phyloP scores from a whole-genome alignment of 2,113 vertebrate genomes.

The Sitta europaea region DNA sequence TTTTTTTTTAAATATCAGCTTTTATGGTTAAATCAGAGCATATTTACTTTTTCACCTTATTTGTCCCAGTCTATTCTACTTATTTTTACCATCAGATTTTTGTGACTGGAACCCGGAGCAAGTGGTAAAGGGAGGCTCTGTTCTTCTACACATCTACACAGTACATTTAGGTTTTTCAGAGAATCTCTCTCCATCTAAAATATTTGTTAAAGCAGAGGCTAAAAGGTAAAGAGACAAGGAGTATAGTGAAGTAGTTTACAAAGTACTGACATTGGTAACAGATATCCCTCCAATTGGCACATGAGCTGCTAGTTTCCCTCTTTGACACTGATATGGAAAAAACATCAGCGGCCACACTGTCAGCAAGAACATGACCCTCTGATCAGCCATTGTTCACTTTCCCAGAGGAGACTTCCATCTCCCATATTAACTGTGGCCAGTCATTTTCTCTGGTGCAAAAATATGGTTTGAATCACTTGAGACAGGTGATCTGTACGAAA shows the following conservation, averaged over 20 bases:
- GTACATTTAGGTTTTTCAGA: background rate
- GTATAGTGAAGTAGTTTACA: constrained; percentile 28
- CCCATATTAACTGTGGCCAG: background rate
- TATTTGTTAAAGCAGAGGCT: background rate
- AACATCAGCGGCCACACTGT: constrained; percentile 1
- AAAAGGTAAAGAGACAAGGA: background rate
- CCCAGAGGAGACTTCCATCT: background rate
- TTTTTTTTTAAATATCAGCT: background rate
- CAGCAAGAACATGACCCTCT: background rate
- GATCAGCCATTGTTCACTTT: background rate
- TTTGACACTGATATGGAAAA: constrained; percentile 26
- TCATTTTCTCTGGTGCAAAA: constrained; percentile 3
- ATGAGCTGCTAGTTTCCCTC: constrained; percentile 42
- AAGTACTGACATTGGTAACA: constrained; percentile 41
- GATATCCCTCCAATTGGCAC: background rate
- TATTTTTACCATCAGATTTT: background rate
- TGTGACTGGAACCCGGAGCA: background rate
- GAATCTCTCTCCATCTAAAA: background rate
- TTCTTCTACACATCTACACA: background rate
- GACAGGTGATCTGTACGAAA: background rate
- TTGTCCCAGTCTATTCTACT: background rate
- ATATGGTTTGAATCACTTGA: background rate
- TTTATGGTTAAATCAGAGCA: background rate
- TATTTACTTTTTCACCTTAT: background rate
- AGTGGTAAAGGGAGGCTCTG: background rate